Evolutionary conservation across 2,113 vertebrate genomes (phyloP).

Genomic region (Colistium nudipinnis): DNA sequence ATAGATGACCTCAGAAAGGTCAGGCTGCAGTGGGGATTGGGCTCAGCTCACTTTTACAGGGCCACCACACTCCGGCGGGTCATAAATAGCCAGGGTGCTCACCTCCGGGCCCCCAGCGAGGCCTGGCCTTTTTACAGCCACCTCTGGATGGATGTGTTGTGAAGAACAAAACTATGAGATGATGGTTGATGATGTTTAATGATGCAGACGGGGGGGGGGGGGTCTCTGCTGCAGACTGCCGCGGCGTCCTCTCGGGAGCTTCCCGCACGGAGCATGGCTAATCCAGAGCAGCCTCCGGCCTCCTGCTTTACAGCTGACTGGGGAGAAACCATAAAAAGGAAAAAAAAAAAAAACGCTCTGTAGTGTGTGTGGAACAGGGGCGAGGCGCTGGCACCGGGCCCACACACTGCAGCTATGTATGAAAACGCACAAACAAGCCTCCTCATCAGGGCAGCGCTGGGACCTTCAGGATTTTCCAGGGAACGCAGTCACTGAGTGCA

Average conservation of each 20-base stretch:
- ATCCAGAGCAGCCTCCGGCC: constrained; percentile 72
- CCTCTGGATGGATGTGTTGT: constrained; percentile 50
- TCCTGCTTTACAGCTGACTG: constrained; percentile 70
- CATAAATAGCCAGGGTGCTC: constrained; percentile 62
- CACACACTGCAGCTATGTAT: constrained; percentile 50
- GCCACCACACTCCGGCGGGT: constrained; percentile 44
- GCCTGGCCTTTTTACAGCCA: constrained; percentile 52
- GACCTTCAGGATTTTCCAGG: constrained; percentile 19
- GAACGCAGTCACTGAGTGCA: constrained; percentile 59
- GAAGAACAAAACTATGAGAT: constrained; percentile 57
- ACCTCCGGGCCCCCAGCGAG: constrained; percentile 59
- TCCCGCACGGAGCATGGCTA: constrained; percentile 70
- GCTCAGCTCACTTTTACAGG: constrained; percentile 55
- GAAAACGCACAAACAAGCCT: constrained; percentile 57
- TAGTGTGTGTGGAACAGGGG: constrained; percentile 50
- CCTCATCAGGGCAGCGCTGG: constrained; percentile 25
- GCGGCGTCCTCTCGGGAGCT: constrained; percentile 62
- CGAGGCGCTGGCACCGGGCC: constrained; percentile 62
- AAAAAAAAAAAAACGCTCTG: constrained; percentile 39
- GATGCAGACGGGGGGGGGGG: constrained; percentile 49
- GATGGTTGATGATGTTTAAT: constrained; percentile 48
- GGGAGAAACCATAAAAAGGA: constrained; percentile 60
- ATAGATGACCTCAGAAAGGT: constrained; percentile 63
- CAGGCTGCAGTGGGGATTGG: constrained; percentile 34
- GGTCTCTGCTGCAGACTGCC: constrained; percentile 49